Conservation (phyloP, 2,113 vertebrate genomes). For the Gobio gobio region DNA sequence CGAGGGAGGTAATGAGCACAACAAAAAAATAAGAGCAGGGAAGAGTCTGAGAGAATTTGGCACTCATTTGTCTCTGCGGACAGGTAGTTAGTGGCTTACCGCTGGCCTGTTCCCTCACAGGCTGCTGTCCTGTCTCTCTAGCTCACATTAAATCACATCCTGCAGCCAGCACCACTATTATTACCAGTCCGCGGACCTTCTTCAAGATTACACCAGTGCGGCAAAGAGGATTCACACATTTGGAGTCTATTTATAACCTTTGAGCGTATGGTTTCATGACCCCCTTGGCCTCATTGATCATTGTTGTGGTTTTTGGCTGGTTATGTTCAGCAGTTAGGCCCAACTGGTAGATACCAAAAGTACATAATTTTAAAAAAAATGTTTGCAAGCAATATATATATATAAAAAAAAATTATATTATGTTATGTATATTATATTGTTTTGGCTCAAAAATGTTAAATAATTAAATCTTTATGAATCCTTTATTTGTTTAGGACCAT, state of each 20-base stretch:
- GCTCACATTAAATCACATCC: slow-evolving; percentile 56
- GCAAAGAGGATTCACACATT: slow-evolving; percentile 47
- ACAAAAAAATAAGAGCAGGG: slow-evolving; percentile 30
- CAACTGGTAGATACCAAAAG: background rate
- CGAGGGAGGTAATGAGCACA: background rate
- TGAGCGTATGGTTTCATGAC: slow-evolving; percentile 40
- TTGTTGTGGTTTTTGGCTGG: background rate
- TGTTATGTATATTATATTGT: too few relatives aligned
- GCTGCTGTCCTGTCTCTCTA: slow-evolving; percentile 46
- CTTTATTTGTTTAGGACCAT: background rate
- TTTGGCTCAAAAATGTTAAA: background rate
- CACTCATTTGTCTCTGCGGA: slow-evolving; percentile 54
- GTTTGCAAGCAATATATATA: background rate
- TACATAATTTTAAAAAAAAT: background rate
- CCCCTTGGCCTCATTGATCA: background rate
- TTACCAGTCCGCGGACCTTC: slow-evolving; percentile 50
- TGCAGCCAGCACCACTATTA: slow-evolving; percentile 45
- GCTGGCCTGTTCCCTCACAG: slow-evolving; percentile 32
- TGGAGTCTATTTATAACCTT: slow-evolving; percentile 45
- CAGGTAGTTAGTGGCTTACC: slow-evolving; percentile 56
- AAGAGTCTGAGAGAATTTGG: slow-evolving; percentile 46
- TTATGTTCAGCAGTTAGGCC: background rate
- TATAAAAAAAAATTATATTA: too few relatives aligned
- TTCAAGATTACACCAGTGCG: slow-evolving; percentile 43
- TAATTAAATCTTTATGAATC: background rate